Base-by-base conservation (phyloP, 2,797 vertebrate species). In the Centropyge bicolor region DNA sequence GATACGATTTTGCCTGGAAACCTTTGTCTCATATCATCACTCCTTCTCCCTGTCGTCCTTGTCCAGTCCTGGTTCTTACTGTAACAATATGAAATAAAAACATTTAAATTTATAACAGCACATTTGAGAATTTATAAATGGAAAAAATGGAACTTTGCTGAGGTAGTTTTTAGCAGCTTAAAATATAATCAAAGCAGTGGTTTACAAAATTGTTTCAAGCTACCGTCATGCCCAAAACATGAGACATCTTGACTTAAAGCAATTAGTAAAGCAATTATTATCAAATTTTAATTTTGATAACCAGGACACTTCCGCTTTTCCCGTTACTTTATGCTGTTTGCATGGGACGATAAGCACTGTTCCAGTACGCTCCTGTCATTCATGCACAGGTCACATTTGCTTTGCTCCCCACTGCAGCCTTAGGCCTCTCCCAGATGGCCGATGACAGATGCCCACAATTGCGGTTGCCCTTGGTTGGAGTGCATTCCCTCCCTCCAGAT, bases 381-480 rank as follows among this genome's bases (percentile, higher is more conserved):
- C 81, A 65, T 74, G 65, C 72, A 84, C 70, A 80, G 91, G 90
- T 89, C 86, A 88, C 84, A 86, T 92, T 93, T 87, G 82, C 86
- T 89, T 86, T 81, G 64, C 76, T 89, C 80, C 76, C 78, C 71
- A 68, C 68, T 74, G 83, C 72, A 76, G 88, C 91, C 88, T 73
- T 20, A 73, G 74, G 91, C 83, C 72, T 52, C 78, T 83, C 91
- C 92, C 92, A 94, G 92, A 94, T 94, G 92, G 91, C 86, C 41
- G 22, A 57, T 90, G 90, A 92, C 93, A 93, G 93, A 94, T 93
- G 92, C 91, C 88, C 90, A 89, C 87, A 86, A 78, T 91, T 88
- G 84, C 65, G 82, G 78, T 88, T 92, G 92, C 90, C 93, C 92
- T 92, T 92, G 90, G 90, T 90, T 83, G 65, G 75, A 88, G 77